Percentiles rank a stretch among this genome's conserved stretches.
Conservation (phyloP, 1,140 invertebrate species). For the Sminthurinus signatus region DNA sequence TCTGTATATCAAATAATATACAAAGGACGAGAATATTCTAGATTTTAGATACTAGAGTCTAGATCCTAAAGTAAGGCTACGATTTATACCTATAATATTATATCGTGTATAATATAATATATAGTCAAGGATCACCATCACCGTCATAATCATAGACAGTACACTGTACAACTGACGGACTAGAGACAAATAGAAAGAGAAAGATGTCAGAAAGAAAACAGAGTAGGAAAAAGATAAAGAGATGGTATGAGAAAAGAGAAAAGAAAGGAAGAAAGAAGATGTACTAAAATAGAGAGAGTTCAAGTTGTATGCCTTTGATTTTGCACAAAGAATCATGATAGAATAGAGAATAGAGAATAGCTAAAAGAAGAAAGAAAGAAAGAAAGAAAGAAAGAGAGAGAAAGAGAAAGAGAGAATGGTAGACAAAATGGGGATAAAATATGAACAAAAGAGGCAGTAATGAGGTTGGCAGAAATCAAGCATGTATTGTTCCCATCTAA, state of each 20-base stretch:
- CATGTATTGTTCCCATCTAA: constrained; percentile 39
- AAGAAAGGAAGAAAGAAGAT: neutral
- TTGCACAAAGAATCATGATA: constrained; percentile 27
- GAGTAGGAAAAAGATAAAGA: constrained; percentile 6
- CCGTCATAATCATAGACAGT: too few relatives aligned
- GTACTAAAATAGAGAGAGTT: neutral
- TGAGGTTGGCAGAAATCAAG: constrained; percentile 41
- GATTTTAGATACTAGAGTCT: too few relatives aligned
- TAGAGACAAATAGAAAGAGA: too few relatives aligned
- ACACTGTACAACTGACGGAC: too few relatives aligned
- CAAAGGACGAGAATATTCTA: too few relatives aligned
- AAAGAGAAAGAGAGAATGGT: neutral
- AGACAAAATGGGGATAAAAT: constrained; percentile 37
- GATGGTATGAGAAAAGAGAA: constrained; percentile 2
- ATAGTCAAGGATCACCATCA: too few relatives aligned
- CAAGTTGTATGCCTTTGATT: constrained; percentile 23
- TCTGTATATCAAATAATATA: too few relatives aligned
- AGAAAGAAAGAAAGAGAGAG: neutral
- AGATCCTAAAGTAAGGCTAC: too few relatives aligned
- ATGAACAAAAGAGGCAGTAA: constrained; percentile 38
- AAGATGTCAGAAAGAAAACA: neutral
- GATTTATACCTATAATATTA: too few relatives aligned
- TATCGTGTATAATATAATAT: too few relatives aligned
- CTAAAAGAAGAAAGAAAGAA: too few relatives aligned
- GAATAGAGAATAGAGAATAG: too few relatives aligned